phyloP scores from a whole-genome alignment of 2,797 vertebrate genomes.

The Aphelocoma californica region DNA sequence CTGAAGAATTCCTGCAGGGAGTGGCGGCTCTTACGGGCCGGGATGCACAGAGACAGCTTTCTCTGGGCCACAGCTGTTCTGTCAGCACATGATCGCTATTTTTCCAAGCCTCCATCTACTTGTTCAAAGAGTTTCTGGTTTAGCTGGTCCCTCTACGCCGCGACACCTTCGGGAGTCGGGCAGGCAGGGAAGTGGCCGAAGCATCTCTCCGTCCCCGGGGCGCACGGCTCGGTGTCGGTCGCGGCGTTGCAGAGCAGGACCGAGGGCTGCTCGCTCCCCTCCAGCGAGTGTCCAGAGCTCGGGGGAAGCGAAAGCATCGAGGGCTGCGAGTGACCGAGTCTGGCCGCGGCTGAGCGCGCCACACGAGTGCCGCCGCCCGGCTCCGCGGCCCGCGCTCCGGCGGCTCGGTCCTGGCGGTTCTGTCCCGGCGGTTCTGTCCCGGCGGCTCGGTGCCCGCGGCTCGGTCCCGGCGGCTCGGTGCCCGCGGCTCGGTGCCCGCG shows the following conservation, averaged over 20 bases:
- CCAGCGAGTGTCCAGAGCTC: too few species aligned
- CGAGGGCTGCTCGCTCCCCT: too few species aligned
- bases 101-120: not conserved
- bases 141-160: too few species aligned
- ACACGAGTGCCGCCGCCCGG: rapidly evolving
- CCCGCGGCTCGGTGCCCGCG: too few species aligned
- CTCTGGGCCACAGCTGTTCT: rapidly evolving
- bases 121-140: not conserved
- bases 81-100: rapidly evolving
- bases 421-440: too few species aligned
- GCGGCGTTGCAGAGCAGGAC: not conserved
- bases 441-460: not conserved
- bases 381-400: rapidly evolving
- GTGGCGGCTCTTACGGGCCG: rapidly evolving
- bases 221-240: rapidly evolving
- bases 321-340: rapidly evolving
- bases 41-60: not conserved
- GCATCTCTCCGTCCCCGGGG: rapidly evolving
- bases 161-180: rapidly evolving
- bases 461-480: too few species aligned
- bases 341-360: not conserved
- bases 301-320: too few species aligned
- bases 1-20: not conserved
- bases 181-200: rapidly evolving
- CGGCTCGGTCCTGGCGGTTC: too few species aligned